A percentile compares a stretch with the other conserved stretches of the same genome.
phyloP scores from a whole-genome alignment of 2,888 invertebrate genomes.

The Lepidochrysops patricia region DNA sequence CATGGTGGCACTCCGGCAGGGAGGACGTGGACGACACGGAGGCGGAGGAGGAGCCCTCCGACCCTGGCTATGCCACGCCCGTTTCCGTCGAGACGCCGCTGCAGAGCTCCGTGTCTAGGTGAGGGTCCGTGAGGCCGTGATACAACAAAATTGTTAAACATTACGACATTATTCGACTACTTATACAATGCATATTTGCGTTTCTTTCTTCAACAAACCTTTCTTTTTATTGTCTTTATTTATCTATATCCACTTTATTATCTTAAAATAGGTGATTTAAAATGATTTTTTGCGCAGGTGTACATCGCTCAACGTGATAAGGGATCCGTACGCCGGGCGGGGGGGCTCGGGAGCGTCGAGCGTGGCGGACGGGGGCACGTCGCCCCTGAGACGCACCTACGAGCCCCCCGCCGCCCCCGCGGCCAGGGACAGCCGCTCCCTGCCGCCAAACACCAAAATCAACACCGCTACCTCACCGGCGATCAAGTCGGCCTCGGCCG shows the following conservation, averaged over 20 bases:
- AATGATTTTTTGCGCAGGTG: slow-evolving; percentile 65
- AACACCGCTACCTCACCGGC: slow-evolving; percentile 72
- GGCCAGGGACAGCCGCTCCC: slow-evolving; percentile 76
- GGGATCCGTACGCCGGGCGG: slow-evolving; percentile 78
- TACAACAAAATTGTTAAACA: not conserved
- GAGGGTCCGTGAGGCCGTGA: not conserved
- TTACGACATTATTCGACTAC: too few relatives aligned
- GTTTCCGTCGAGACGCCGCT: slow-evolving; percentile 91
- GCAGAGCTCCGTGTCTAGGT: slow-evolving; percentile 89
- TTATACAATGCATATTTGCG: too few relatives aligned
- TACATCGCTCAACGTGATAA: slow-evolving; percentile 88
- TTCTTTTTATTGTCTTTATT: too few relatives aligned
- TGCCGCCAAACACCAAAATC: slow-evolving; percentile 77
- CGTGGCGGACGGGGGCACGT: slow-evolving; percentile 56
- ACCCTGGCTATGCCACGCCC: slow-evolving; percentile 85
- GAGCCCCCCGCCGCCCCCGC: slow-evolving; percentile 53
- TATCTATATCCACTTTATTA: too few relatives aligned
- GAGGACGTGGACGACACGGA: slow-evolving; percentile 87
- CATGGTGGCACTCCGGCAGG: slow-evolving; percentile 93
- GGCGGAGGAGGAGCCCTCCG: slow-evolving; percentile 85
- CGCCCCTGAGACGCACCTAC: slow-evolving; percentile 66
- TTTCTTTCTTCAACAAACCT: too few relatives aligned
- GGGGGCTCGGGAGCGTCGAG: slow-evolving; percentile 68
- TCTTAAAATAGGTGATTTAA: not conserved
- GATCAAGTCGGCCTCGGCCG: slow-evolving; percentile 77